Evolutionary conservation across 2,797 vertebrate species (phyloP), one percentile per base, ranked within the genome.

Genomic region (Mus minutoides): DNA sequence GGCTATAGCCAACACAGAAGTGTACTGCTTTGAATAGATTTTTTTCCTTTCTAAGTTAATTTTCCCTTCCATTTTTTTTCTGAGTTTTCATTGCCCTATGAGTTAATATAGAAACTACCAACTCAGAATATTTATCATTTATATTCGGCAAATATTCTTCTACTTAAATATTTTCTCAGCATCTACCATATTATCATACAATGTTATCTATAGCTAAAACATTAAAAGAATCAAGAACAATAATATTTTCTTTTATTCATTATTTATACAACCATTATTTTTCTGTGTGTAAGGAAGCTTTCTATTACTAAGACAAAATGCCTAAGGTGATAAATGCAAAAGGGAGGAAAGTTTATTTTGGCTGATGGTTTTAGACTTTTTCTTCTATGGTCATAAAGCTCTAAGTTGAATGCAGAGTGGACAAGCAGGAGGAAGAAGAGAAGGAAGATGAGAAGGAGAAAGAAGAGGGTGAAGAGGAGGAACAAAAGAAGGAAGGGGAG

Each of bases 11-110:
- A 88, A 24, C 17, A 93, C 11, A 94, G n/a, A 75, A 87, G 87
- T 22, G 0, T 0, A 78, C 6, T 12, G 4, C 6, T 1, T 34
- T 17, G 2, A 86, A 0, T 2, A 54, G 19, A 14, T 0, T n/a
- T 60, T 52, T 52, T 40, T 29, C 6, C 0, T 2, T 43, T 37
- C 8, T 88, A 9, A 6, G 40, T 10, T 91, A 22, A 82, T 71
- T 69, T 85, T 82, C 5, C 10, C 22, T 79, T 1, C 26, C 5
- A 24, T 22, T 26, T 73, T 19, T 77, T 60, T 73, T 46, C 60
- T 73, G 34, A 86, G 43, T 88, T 87, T 80, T 85, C 14, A 49
- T 29, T 80, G 12, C 37, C 16, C 10, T 16, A 43, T n/a, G 67
- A 96, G 40, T 54, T 92, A 26, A 79, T 43, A 71, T 14, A 19